phyloP scores from a whole-genome alignment of 2,888 invertebrate species.

The Pristionchus entomophagus region DNA sequence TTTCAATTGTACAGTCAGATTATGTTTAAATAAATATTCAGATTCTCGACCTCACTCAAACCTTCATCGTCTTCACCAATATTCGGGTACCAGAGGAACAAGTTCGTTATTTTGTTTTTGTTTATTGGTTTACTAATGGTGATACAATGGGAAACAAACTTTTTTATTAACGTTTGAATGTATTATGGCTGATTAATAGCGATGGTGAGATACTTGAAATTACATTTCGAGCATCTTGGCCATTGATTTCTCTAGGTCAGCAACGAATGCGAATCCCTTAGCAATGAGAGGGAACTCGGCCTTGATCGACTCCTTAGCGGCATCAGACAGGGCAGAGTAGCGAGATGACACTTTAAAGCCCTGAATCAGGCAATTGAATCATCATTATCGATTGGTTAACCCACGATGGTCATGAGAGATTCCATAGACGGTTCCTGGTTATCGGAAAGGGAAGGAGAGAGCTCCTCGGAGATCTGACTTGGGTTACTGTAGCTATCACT shows the following conservation, averaged over 20 bases:
- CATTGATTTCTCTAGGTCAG: not conserved
- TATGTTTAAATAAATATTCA: not conserved
- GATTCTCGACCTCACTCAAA: conserved; percentile 20
- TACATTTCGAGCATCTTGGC: not conserved
- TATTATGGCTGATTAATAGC: too few relatives aligned
- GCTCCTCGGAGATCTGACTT: not conserved
- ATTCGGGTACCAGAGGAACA: conserved; percentile 34
- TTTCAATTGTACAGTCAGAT: too few relatives aligned
- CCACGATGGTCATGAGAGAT: not conserved
- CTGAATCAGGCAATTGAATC: too few relatives aligned
- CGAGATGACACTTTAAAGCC: not conserved
- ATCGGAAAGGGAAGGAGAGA: not conserved
- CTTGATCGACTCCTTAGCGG: not conserved
- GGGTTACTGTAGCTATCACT: not conserved
- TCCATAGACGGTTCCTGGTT: not conserved
- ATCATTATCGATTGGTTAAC: not conserved
- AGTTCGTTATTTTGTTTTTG: not conserved
- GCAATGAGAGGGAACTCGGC: not conserved
- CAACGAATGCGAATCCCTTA: not conserved
- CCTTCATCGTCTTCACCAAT: conserved; percentile 25
- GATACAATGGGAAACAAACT: not conserved
- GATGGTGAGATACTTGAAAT: not conserved
- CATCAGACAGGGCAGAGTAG: not conserved
- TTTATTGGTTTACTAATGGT: not conserved
- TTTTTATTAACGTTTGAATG: too few relatives aligned